phyloP scores from a whole-genome alignment of 2,888 invertebrate genomes.

The Thereva nobilitata region DNA sequence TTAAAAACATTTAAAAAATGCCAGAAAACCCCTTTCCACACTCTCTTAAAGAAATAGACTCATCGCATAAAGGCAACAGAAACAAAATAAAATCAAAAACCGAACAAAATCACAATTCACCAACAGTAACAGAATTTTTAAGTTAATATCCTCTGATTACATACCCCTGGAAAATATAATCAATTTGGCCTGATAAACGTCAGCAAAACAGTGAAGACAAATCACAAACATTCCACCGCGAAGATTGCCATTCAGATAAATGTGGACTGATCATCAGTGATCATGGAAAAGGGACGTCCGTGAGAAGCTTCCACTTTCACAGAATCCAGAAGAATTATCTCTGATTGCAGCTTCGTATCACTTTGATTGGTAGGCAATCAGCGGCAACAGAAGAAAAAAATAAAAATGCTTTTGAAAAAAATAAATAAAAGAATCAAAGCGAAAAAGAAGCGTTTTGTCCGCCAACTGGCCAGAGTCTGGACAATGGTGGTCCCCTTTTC shows the following conservation, averaged over 20 bases:
- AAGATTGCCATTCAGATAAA: slow-evolving; percentile 26
- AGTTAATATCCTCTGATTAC: slow-evolving; percentile 24
- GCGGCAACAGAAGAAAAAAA: slow-evolving; percentile 11
- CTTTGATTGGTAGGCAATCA: slow-evolving; percentile 32
- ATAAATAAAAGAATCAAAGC: slow-evolving; percentile 1
- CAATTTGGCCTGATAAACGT: slow-evolving; percentile 33
- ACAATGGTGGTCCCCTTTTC: slow-evolving; percentile 10
- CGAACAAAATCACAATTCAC: slow-evolving; percentile 2
- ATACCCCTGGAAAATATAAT: slow-evolving; percentile 18
- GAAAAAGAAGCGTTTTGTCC: not conserved
- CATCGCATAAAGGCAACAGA: too few species aligned
- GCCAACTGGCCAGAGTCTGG: not conserved
- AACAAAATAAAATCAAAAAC: too few species aligned
- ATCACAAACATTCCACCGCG: slow-evolving; percentile 26
- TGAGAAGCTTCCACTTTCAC: slow-evolving; percentile 33
- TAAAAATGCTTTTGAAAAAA: slow-evolving; percentile 2
- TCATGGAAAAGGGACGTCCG: slow-evolving; percentile 28
- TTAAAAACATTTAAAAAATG: too few species aligned
- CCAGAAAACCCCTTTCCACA: too few species aligned
- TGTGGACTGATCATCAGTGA: slow-evolving; percentile 21
- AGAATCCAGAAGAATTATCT: slow-evolving; percentile 25
- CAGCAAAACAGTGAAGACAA: slow-evolving; percentile 32
- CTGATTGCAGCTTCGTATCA: slow-evolving; percentile 26
- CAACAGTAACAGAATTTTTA: slow-evolving; percentile 21
- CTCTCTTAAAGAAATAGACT: too few species aligned